These are phyloP conservation scores for Harpalus rubripes DNA, from an alignment of 2,888 invertebrate species.

Conservation along the genomic window DNA sequence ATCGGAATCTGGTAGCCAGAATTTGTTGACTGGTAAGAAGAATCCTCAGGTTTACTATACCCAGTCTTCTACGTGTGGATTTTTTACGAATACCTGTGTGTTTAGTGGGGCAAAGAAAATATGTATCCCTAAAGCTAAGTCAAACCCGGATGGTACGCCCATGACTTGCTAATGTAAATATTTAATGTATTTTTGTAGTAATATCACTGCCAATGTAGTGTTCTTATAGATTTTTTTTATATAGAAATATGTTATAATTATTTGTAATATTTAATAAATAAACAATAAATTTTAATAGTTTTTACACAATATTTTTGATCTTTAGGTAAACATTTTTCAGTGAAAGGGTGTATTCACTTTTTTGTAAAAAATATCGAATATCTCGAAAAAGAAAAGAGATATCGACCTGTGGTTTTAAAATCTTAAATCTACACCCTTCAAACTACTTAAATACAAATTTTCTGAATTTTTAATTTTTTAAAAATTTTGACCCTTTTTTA, in stretches of 20 bases:
- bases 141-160: constrained; percentile 87
- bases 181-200: neutral
- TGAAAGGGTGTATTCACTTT: too few relatives aligned
- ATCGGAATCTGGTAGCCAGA: constrained; percentile 85
- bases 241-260: constrained; percentile 1
- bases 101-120: constrained; percentile 89
- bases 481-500: too few relatives aligned
- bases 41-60: constrained; percentile 90
- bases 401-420: too few relatives aligned
- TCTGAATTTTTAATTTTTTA: too few relatives aligned
- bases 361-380: too few relatives aligned
- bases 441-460: too few relatives aligned
- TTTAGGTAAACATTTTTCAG: too few relatives aligned
- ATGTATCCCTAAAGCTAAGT: constrained; percentile 89
- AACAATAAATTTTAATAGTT: neutral
- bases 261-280: constrained; percentile 8
- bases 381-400: too few relatives aligned
- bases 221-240: neutral
- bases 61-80: constrained; percentile 92
- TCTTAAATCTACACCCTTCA: too few relatives aligned
- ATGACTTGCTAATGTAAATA: constrained; percentile 79
- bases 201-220: constrained; percentile 13
- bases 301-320: too few relatives aligned
- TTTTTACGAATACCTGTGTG: constrained; percentile 92
- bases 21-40: constrained; percentile 82